A percentile compares a stretch with the other conserved stretches of the same genome.
phyloP scores from a whole-genome alignment of 1,140 invertebrate species.

The Scaptomyza graminum region DNA sequence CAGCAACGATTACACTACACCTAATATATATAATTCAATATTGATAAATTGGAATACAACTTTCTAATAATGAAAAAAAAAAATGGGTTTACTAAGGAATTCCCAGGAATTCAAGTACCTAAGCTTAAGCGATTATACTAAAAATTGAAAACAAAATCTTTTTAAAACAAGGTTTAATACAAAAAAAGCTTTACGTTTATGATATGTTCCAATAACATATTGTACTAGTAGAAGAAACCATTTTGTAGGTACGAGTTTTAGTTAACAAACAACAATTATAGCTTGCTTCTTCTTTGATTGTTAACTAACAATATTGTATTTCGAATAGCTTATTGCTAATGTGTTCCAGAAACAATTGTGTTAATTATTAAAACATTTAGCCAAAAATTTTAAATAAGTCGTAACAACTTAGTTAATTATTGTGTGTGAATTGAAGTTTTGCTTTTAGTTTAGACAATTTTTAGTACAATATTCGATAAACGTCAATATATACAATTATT shows the following conservation, averaged over 20 bases:
- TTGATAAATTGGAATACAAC: too few relatives aligned
- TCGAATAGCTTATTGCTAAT: constrained; percentile 60
- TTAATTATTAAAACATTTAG: constrained; percentile 62
- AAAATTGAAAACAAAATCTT: neutral
- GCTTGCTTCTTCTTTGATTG: constrained; percentile 28
- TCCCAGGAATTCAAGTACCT: neutral
- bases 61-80: too few relatives aligned
- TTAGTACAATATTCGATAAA: constrained; percentile 10
- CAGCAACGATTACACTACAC: constrained; percentile 28
- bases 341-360: constrained; percentile 71
- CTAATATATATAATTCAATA: neutral
- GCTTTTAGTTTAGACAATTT: constrained; percentile 65
- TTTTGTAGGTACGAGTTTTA: neutral
- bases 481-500: constrained; percentile 21
- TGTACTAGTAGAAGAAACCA: constrained; percentile 20
- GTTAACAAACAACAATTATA: neutral
- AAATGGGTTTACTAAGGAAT: too few relatives aligned
- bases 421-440: constrained; percentile 33
- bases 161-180: constrained; percentile 45
- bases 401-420: constrained; percentile 18
- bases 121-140: neutral
- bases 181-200: constrained; percentile 60
- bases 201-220: constrained; percentile 27
- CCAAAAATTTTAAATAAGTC: constrained; percentile 66
- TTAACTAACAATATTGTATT: constrained; percentile 48